Evolutionary conservation across 2,797 vertebrate genomes (phyloP).

Genomic region (Aplochiton taeniatus): DNA sequence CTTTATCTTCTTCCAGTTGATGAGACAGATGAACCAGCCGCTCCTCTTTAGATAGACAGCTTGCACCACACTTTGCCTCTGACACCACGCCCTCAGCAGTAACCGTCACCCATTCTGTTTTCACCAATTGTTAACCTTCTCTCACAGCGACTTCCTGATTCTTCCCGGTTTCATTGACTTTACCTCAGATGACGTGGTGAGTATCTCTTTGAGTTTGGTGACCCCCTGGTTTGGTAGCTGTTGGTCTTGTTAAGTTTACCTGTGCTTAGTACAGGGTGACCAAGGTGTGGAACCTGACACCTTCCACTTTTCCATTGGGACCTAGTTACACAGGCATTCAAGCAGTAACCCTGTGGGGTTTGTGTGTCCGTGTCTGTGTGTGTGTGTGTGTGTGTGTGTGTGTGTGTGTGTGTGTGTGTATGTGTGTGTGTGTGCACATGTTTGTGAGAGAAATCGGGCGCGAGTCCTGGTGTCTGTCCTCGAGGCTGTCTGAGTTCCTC

Average conservation of each 20-base stretch:
- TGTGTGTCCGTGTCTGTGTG: neutral
- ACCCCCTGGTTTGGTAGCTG: neutral
- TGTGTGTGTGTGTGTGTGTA: neutral
- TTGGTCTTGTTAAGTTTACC: neutral
- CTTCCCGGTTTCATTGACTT: conserved; percentile 96
- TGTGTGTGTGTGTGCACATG: neutral
- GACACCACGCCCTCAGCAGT: too few species aligned
- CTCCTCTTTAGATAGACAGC: too few species aligned
- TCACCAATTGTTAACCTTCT: conserved; percentile 23
- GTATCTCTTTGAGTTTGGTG: conserved; percentile 47
- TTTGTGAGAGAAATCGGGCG: neutral
- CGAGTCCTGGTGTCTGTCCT: conserved; percentile 12
- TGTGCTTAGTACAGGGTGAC: neutral
- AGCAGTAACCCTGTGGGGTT: conserved; percentile 3
- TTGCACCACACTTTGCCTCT: neutral
- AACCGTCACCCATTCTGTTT: neutral
- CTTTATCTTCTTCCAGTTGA: conserved; percentile 14
- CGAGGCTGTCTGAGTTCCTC: neutral
- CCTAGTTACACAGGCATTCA: conserved; percentile 42
- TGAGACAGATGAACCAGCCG: neutral
- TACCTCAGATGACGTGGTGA: conserved; percentile 92
- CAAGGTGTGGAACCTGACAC: conserved; percentile 10
- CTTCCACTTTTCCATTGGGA: conserved; percentile 29
- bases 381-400: neutral
- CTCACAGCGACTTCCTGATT: conserved; percentile 91